Conservation (phyloP, 2,888 invertebrate species). For the Steinernema hermaphroditum region DNA sequence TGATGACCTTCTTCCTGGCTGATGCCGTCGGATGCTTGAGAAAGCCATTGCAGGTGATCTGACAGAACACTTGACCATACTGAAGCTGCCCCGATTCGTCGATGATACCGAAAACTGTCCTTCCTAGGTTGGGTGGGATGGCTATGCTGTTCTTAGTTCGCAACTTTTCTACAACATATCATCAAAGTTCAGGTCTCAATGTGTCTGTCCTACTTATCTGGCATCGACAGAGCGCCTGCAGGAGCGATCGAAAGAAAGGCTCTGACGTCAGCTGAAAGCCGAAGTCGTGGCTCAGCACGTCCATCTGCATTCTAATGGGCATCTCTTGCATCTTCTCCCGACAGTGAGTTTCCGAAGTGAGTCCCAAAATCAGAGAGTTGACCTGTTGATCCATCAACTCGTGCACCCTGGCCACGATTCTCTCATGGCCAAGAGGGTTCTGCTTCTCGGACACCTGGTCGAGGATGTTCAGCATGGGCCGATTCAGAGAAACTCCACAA, state of each 20-base stretch:
- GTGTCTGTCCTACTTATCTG: not conserved
- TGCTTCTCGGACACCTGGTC: constrained; percentile 58
- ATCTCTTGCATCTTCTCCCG: constrained; percentile 42
- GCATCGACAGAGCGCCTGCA: not conserved
- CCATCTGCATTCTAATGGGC: not conserved
- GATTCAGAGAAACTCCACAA: constrained; percentile 59
- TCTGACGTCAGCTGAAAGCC: constrained; percentile 28
- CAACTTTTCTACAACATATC: not conserved
- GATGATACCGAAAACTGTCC: constrained; percentile 52
- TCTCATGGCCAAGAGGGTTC: constrained; percentile 36
- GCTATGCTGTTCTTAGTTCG: constrained; percentile 27
- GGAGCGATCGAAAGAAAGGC: constrained; percentile 37
- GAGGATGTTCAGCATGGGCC: constrained; percentile 65
- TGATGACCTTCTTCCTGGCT: not conserved
- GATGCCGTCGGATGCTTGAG: constrained; percentile 30
- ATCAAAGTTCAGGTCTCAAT: not conserved
- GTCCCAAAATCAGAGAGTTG: constrained; percentile 43
- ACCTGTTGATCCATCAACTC: constrained; percentile 51
- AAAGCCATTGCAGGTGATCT: constrained; percentile 40
- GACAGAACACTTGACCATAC: constrained; percentile 53
- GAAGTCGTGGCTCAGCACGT: not conserved
- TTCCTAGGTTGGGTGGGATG: constrained; percentile 19
- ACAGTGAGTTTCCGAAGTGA: constrained; percentile 47
- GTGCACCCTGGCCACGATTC: constrained; percentile 50
- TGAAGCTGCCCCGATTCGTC: constrained; percentile 54